These are phyloP conservation scores for Polydrusus tereticollis DNA, from an alignment of 2,888 invertebrate genomes.

Conservation along the genomic window DNA sequence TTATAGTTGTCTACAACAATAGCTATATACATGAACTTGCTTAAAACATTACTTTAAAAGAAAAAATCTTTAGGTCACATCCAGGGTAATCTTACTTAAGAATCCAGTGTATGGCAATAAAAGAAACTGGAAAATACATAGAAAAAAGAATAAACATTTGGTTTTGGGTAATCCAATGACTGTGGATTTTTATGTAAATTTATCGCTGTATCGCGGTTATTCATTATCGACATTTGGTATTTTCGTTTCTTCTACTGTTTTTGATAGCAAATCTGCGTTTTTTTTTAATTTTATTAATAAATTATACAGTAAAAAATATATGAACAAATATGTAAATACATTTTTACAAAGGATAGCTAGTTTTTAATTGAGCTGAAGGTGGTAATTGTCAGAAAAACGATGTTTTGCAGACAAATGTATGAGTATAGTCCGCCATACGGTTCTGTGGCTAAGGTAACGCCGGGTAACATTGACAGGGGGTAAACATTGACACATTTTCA, in stretches of 20 bases:
- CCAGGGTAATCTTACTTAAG: not conserved
- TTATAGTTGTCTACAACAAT: constrained; percentile 61
- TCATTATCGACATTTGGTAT: too few species aligned
- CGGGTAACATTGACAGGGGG: too few species aligned
- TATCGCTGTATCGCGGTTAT: too few species aligned
- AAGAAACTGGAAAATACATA: not conserved
- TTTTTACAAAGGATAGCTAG: constrained; percentile 12
- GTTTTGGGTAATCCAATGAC: too few species aligned
- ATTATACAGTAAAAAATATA: constrained; percentile 19
- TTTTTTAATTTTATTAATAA: constrained; percentile 12
- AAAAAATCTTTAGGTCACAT: constrained; percentile 10
- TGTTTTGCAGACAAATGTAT: not conserved
- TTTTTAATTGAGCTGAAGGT: not conserved
- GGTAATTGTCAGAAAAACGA: not conserved
- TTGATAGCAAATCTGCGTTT: too few species aligned
- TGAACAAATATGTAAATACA: constrained; percentile 21
- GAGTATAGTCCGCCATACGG: too few species aligned
- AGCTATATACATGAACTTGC: constrained; percentile 59
- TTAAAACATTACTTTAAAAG: constrained; percentile 1
- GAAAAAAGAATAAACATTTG: too few species aligned
- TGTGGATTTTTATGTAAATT: too few species aligned
- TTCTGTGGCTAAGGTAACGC: too few species aligned
- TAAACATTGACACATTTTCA: too few species aligned
- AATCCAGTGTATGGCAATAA: not conserved
- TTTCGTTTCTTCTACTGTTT: too few species aligned